phyloP scores from a whole-genome alignment of 1,140 invertebrate species.

The Bombus cullumanus region DNA sequence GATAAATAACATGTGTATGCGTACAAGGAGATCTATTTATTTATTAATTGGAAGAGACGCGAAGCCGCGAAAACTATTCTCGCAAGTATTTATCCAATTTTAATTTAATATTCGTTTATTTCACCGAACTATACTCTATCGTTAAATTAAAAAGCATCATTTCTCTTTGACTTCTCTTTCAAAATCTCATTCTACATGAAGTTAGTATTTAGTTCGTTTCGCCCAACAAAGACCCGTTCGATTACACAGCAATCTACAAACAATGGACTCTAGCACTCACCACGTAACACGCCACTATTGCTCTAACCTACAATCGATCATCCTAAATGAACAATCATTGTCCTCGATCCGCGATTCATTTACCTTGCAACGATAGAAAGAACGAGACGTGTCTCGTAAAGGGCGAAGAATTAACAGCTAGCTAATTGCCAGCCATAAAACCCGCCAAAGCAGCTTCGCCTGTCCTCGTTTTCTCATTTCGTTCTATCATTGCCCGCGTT shows the following conservation, averaged over 20 bases:
- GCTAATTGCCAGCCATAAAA: constrained; percentile 60
- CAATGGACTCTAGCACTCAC: not conserved
- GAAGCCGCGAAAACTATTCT: too few relatives aligned
- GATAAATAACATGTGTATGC: too few relatives aligned
- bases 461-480: not conserved
- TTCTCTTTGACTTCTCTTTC: not conserved
- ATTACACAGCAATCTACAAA: not conserved
- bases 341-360: not conserved
- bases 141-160: not conserved
- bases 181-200: not conserved
- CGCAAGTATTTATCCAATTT: not conserved
- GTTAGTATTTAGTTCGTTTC: not conserved
- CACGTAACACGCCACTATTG: not conserved
- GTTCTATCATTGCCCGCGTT: not conserved
- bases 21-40: too few relatives aligned
- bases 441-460: constrained; percentile 15
- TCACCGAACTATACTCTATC: not conserved
- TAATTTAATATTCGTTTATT: too few relatives aligned
- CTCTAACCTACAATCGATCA: not conserved
- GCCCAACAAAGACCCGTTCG: not conserved
- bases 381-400: constrained; percentile 3
- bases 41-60: too few relatives aligned
- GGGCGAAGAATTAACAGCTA: constrained; percentile 49
- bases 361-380: not conserved
- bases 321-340: not conserved